Percentiles rank a stretch among this genome's conserved stretches.
Conservation (phyloP, 2,888 invertebrate species). For the Ochropacha duplaris region DNA sequence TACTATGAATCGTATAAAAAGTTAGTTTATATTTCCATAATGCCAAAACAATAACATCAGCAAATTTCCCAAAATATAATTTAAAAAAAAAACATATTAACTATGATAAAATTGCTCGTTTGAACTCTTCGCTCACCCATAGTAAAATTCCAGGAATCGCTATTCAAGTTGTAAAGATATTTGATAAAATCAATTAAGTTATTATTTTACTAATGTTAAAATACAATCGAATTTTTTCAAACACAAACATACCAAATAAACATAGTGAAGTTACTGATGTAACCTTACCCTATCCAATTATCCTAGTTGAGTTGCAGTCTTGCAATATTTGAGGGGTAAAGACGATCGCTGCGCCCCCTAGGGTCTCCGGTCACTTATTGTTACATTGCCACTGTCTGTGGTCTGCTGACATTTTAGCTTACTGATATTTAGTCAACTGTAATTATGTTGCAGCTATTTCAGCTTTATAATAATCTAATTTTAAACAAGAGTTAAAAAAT, state of each 20-base stretch:
- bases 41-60: too few species aligned
- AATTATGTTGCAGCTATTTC: neutral
- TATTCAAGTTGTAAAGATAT: too few species aligned
- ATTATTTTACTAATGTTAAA: too few species aligned
- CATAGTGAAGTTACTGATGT: neutral
- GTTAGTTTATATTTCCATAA: neutral
- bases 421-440: constrained; percentile 16
- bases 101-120: too few species aligned
- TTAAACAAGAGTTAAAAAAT: neutral
- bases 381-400: constrained; percentile 47
- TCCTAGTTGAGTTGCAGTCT: constrained; percentile 28
- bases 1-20: neutral
- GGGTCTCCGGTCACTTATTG: constrained; percentile 64
- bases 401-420: constrained; percentile 33
- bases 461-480: neutral
- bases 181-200: too few species aligned
- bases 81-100: too few species aligned
- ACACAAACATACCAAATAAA: neutral
- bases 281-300: constrained; percentile 12
- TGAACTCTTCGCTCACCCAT: too few species aligned
- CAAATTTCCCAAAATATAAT: too few species aligned
- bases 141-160: too few species aligned
- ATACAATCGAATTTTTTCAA: too few species aligned
- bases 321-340: constrained; percentile 44
- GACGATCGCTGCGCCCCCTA: constrained; percentile 48